phyloP scores from a whole-genome alignment of 2,888 invertebrate species.

The Acanthoscelides obtectus region DNA sequence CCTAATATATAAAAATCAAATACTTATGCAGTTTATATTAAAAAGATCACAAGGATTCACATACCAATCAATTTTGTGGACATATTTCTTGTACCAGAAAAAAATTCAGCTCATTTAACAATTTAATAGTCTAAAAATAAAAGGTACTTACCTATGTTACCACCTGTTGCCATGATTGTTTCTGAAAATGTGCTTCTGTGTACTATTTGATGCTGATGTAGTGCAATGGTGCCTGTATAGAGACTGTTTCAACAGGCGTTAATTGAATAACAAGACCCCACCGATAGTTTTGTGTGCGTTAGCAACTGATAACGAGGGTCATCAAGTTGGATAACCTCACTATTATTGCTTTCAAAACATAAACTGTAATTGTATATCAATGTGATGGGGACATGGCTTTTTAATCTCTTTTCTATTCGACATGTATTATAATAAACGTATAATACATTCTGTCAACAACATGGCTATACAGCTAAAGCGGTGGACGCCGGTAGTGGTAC shows the following conservation, averaged over 20 bases:
- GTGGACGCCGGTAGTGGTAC: background rate
- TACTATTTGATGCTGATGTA: background rate
- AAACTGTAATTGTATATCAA: background rate
- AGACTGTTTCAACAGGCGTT: background rate
- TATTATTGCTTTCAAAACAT: background rate
- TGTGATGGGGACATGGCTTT: background rate
- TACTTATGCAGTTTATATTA: no score
- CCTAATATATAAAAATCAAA: no score
- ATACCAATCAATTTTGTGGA: background rate
- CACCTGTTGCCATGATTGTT: conserved; percentile 29
- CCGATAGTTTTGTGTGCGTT: background rate
- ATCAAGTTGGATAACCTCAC: background rate
- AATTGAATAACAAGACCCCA: background rate
- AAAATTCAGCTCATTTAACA: background rate
- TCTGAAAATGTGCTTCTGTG: background rate
- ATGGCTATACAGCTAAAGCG: background rate
- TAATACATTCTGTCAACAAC: background rate
- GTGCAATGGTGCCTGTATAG: background rate
- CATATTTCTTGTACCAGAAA: background rate
- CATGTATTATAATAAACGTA: background rate
- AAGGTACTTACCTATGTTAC: conserved; percentile 27
- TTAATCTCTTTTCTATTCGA: background rate
- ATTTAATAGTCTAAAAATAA: no score
- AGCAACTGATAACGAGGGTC: background rate
- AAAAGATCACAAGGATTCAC: no score